Evolutionary conservation across 2,888 invertebrate genomes (phyloP).

Genomic region (Taphrorychus bicolor): DNA sequence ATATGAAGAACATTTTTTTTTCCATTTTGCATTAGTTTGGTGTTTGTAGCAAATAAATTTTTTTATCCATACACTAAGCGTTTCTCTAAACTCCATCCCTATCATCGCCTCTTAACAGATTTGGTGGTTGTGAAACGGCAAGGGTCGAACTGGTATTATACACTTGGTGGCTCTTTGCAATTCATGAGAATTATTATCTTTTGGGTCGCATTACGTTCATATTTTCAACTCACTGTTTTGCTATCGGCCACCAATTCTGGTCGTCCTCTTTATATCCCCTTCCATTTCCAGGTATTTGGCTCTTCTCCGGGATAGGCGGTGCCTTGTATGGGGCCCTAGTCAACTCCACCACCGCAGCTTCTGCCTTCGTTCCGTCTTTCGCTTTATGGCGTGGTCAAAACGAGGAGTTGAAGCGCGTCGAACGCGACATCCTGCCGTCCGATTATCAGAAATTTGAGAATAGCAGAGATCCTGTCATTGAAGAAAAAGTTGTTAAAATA

Average conservation of each 20-base stretch:
- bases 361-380: neutral
- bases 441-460: too few relatives aligned
- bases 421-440: neutral
- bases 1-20: neutral
- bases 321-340: slow-evolving; percentile 36
- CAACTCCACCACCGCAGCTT: slow-evolving; percentile 26
- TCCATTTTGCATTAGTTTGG: slow-evolving; percentile 7
- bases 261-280: neutral
- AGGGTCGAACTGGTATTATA: slow-evolving; percentile 33
- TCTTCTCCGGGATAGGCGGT: slow-evolving; percentile 51
- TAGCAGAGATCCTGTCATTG: neutral
- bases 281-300: slow-evolving; percentile 55
- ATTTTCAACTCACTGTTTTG: neutral
- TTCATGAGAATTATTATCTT: too few relatives aligned
- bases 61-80: slow-evolving; percentile 5
- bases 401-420: neutral
- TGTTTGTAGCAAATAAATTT: slow-evolving; percentile 30
- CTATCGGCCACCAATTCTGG: slow-evolving; percentile 12
- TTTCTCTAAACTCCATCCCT: slow-evolving; percentile 7
- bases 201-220: too few relatives aligned
- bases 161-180: too few relatives aligned
- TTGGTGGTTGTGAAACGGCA: slow-evolving; percentile 51
- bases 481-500: slow-evolving; percentile 51
- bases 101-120: slow-evolving; percentile 5
- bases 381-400: neutral